Evolutionary conservation across 2,888 invertebrate species (phyloP), one percentile per base, ranked within the genome.

Genomic region (Oeneis ivallda): DNA sequence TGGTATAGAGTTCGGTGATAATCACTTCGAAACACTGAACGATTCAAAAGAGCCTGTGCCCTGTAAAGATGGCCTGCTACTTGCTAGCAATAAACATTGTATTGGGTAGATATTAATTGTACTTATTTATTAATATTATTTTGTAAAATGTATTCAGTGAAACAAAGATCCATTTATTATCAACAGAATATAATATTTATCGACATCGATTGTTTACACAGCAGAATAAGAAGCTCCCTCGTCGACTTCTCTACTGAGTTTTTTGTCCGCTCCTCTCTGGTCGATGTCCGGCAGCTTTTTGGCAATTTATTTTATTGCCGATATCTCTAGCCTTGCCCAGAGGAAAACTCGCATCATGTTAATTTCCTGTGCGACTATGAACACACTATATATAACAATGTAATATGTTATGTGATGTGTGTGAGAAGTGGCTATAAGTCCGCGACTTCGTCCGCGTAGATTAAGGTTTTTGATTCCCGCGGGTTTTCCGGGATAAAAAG

Each of bases 241-340:
- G 61, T 72, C 70, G 74, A 75, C 76, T 74, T 74, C 77, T 76
- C 75, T 75, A 74, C 76, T 77, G 77, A 67, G 67, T 84, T 87
- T 87, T 87, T 85, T 87, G 83, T 80, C 76, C 79, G 82, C 82
- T 84, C 86, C 84, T 79, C 81, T 80, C 80, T 71, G 71, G 71
- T 70, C 74, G 72, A 70, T 74, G 71, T 71, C 71, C 75, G 72
- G 70, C 76, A 74, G 26, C 85, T 85, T 85, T 85, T 87, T 86
- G 81, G 81, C 86, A 85, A 89, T 89, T 84, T 86, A 88, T 89
- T 89, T 88, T 89, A 88, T 89, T 87, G 84, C 77, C 80, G 81
- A 84, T 81, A 82, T 85, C 79, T 85, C 80, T 78, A 79, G 76
- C 79, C 78, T 77, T 75, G 72, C 76, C 76, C 76, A 71, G 77